Evolutionary conservation across 2,113 vertebrate species (phyloP), one percentile per base, ranked within the genome.

Genomic region (Tamias sibiricus): DNA sequence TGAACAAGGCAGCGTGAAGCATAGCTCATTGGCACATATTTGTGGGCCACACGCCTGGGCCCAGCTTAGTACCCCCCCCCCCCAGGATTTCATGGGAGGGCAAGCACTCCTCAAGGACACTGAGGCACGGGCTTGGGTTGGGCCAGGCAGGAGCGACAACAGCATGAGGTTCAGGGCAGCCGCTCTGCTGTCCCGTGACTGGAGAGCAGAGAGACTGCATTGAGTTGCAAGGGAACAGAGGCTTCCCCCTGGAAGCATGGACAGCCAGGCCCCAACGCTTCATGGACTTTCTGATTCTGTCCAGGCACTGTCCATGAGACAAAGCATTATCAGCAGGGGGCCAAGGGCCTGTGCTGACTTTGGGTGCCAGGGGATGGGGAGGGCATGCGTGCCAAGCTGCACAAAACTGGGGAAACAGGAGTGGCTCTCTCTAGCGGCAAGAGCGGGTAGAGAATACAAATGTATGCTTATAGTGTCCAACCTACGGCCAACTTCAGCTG

Each of bases 401-500:
- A 42, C 37, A 20, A 47, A n/a, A 64, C 52, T 1, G 0, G 74
- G 89, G 69, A 52, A 37, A 74, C 66, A 66, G 0, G 4, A 84
- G 88, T 44, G 8, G 54, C 72, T 47, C 47, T 91, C 52, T 90
- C 47, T 84, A 91, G 94, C 66, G 42, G 95, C 86, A 44, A 20
- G 87, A 91, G 80, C 49, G 84, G 35, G 37, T 24, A 85, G 64
- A 82, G 54, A 93, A 90, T 69, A 94, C 74, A 90, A 92, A 97
- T 87, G 71, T 93, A 87, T 87, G 85, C 81, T 82, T 79, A 92
- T 96, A 95, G 97, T 98, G 97, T 98, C 97, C 98, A 98, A 98
- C 98, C 97, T 98, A 98, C 97, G 97, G 97, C 97, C 96, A 97
- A 97, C 97, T 97, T 98, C 97, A 98, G 97, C 95, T 97, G 98